Evolutionary conservation across 2,888 invertebrate species (phyloP), one percentile per base, ranked within the genome.

Genomic region (Mechanitis messenoides): DNA sequence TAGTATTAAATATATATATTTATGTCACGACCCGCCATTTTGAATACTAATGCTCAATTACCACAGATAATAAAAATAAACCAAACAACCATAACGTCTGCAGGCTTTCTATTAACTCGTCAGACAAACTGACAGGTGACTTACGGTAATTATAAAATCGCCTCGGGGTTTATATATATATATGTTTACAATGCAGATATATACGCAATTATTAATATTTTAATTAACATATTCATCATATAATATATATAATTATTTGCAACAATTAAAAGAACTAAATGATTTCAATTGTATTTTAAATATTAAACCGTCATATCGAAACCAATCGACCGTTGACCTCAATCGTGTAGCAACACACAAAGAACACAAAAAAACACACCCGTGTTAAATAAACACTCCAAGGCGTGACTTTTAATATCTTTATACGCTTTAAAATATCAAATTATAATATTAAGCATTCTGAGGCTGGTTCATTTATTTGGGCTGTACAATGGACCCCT

Each of bases 351-450:
- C 47, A 54, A 53, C 42, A 42, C 42, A 53, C 55, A 59, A 58
- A 61, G 35, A 53, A 9, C 47, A 42, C 9, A 57, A 56, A 61
- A 56, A 61, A 59, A 45, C 53, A 58, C 20, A 28, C 28, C 6
- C 33, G 81, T 81, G 88, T 78, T 88, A 86, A 88, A 87, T 87
- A 87, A 88, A 89, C 88, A 89, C 87, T 85, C 73, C 65, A 65
- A 78, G 83, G 84, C 87, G 87, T 86, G 88, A 88, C 84, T 87
- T 79, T 87, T 87, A 87, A 89, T 88, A 89, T 88, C 86, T 88
- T 84, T 86, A 89, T 88, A 81, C 87, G 79, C 85, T 87, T 85
- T 79, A 85, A 87, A 88, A 89, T 89, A 89, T 89, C 89, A 89
- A 88, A 89, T 89, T 89, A 89, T 89, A 89, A 88, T 88, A 88